Percentiles rank a stretch among this genome's conserved stretches.
phyloP scores from a whole-genome alignment of 2,888 invertebrate genomes.

The Meiosimyza platycephala region DNA sequence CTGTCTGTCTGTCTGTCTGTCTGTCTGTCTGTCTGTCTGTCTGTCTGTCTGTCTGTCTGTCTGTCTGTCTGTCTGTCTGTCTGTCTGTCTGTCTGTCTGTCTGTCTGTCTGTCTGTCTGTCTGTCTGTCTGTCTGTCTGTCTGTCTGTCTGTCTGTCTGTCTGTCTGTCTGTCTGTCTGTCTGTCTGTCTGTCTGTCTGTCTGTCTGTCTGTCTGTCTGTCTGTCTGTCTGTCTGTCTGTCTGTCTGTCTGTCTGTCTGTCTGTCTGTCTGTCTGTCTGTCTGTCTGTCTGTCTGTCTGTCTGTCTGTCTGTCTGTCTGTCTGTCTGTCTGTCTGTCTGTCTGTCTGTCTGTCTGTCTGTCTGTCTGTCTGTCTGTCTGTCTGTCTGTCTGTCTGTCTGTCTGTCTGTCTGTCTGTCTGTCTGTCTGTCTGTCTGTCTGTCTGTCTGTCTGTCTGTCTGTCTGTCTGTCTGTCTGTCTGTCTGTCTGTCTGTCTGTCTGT shows the following conservation, averaged over 20 bases:
- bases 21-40: neutral
- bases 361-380: neutral
- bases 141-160: no score
- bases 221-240: no score
- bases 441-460: constrained; percentile 1
- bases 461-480: constrained; percentile 2
- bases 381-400: neutral
- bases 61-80: no score
- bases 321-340: neutral
- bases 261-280: no score
- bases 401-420: neutral
- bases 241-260: no score
- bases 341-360: constrained; percentile 5
- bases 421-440: neutral
- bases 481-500: constrained; percentile 2
- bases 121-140: no score
- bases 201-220: no score
- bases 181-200: no score
- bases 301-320: neutral
- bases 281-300: neutral
- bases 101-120: no score
- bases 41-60: neutral
- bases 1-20: neutral
- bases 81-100: no score
- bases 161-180: no score